Evolutionary conservation across 2,888 invertebrate genomes (phyloP), one percentile per base, ranked within the genome.

Genomic region (Biston betularia): DNA sequence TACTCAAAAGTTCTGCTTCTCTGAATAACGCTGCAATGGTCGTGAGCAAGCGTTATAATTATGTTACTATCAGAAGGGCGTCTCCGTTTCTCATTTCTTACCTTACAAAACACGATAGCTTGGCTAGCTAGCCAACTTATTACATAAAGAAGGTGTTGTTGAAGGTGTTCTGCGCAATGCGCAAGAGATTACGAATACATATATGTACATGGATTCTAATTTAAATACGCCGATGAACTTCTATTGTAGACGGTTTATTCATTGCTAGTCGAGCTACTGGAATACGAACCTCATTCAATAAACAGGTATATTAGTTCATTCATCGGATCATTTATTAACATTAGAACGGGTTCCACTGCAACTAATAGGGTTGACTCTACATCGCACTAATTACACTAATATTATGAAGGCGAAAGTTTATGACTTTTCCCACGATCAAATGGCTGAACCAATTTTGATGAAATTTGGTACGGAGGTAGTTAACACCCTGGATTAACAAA

Each of bases 261-360:
- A 35, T 49, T 15, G 70, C 68, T 73, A 70, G 72, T 71, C 68
- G 70, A 68, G 67, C 71, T 64, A 73, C 70, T 64, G 63, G 72
- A 74, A 66, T 76, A 73, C 75, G 57, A 55, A 59, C 45, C 67
- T 63, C 67, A 63, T 63, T 67, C 63, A 63, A 45, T 55, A 65
- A 65, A 66, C 55, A 54, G 12, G 62, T 45, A 45, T 24, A 24
- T 63, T 59, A 63, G 62, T 67, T 67, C 53, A 67, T 68, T 73
- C 69, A 70, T 75, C 67, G 61, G 67, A 73, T 72, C 79, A 81
- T 83, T 84, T 79, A 79, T 83, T 77, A 79, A 76, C 73, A 77
- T 81, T 82, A 75, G 58, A 76, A 74, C 78, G 72, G 68, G 72
- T 72, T 72, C 74, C 69, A 70, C 70, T 73, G 74, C 69, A 72